phyloP scores from a whole-genome alignment of 2,113 vertebrate species.

The Ochotona curzoniae region DNA sequence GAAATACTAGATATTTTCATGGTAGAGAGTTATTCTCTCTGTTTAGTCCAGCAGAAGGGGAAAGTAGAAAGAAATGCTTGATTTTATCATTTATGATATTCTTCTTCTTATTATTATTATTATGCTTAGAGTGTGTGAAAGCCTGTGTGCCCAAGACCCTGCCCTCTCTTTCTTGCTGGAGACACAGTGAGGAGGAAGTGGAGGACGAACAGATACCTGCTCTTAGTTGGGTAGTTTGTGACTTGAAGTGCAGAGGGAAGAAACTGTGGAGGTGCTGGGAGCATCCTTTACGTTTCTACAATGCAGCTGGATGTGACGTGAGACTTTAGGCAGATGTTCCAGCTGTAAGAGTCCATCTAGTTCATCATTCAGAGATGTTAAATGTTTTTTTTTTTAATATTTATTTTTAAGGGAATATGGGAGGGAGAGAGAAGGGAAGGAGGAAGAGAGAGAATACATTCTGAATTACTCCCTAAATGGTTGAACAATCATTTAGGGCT shows the following conservation, averaged over 20 bases:
- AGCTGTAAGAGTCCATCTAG: background rate
- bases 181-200: too few relatives aligned
- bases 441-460: too few relatives aligned
- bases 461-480: too few relatives aligned
- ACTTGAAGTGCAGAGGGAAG: background rate
- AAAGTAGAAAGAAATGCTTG: background rate
- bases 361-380: background rate
- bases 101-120: background rate
- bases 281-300: background rate
- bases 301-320: too few relatives aligned
- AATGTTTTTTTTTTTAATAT: background rate
- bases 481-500: too few relatives aligned
- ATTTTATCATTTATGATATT: too few relatives aligned
- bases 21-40: background rate
- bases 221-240: background rate
- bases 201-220: background rate
- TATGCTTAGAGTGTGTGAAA: background rate
- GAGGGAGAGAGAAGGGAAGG: too few relatives aligned
- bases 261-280: too few relatives aligned
- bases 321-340: background rate
- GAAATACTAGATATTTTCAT: background rate
- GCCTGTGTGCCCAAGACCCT: accelerated
- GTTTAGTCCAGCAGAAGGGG: background rate
- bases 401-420: too few relatives aligned
- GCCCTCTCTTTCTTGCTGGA: background rate